These are phyloP conservation scores for Aythya fuligula DNA, from an alignment of 2,797 vertebrate genomes.

Conservation along the genomic window DNA sequence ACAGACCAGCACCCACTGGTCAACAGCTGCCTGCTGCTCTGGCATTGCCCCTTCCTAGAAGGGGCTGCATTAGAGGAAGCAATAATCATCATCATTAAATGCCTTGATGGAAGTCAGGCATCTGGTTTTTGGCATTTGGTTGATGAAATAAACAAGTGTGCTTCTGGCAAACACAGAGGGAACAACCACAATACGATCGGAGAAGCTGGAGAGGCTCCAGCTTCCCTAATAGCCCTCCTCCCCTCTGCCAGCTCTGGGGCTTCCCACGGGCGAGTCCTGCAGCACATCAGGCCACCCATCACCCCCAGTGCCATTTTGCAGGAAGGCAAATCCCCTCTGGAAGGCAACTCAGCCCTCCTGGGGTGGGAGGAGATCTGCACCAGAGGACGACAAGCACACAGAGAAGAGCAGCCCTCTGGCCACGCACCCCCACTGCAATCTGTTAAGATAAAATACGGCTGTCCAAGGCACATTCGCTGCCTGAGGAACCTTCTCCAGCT, in stretches of 20 bases:
- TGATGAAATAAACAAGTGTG: constrained; percentile 71
- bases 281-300: not conserved
- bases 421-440: rapidly evolving
- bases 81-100: constrained; percentile 35
- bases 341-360: not conserved
- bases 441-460: not conserved
- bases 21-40: constrained; percentile 21
- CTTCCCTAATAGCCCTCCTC: constrained; percentile 15
- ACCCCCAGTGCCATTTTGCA: rapidly evolving
- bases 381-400: rapidly evolving
- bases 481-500: not conserved
- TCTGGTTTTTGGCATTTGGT: constrained; percentile 51
- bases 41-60: constrained; percentile 21
- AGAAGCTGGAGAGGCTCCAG: constrained; percentile 57
- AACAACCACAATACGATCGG: constrained; percentile 64
- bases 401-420: not conserved
- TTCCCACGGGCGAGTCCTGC: not conserved
- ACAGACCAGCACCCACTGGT: constrained; percentile 18
- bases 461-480: not conserved
- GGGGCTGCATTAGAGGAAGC: constrained; percentile 42
- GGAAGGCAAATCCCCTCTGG: not conserved
- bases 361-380: not conserved
- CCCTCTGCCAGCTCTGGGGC: not conserved
- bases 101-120: constrained; percentile 41
- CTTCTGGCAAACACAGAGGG: constrained; percentile 41